Base-by-base conservation (phyloP, 1,140 invertebrate species). In the Pogonomyrmex barbatus region DNA sequence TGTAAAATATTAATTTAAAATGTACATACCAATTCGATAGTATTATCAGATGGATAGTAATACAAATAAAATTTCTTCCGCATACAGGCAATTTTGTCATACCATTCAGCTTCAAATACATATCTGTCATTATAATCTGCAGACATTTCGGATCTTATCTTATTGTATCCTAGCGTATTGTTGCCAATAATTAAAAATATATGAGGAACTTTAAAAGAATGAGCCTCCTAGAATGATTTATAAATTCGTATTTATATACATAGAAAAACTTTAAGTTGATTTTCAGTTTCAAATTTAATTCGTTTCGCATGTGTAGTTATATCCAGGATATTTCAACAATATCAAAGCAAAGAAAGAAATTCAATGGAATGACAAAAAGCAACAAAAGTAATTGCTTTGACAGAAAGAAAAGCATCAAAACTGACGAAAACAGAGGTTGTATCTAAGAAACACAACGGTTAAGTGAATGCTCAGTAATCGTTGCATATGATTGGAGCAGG, bases 101-200 rank as follows among this genome's bases (percentile, higher is more conserved):
- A 98, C 98, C 98, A 98, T 94, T 98, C 97, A 30, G 97, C 97
- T 87, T 97, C 95, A 95, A 98, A 98, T 17, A 93, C 87, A 90
- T 94, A 94, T 78, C 90, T 93, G 79, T 95, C 93, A 24, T 52
- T 67, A 45, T 86, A 85, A 70, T 91, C 91, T 9, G 63, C 9
- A 2, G 92, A 88, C 92, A 94, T 94, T 87, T 87, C 36, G 10
- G n/a, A 14, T 12, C 52, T 62, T 81, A 10, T 50, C 24, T 24
- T 24, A 24, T 24, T 24, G 14, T 70, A 45, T 70, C 3, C 30
- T 36, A 47, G 14, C 2, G 45, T 54, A 39, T 50, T 75, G 47
- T 50, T 63, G 2, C n/a, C 1, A 54, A 68, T 58, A 54, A 52
- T 17, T 30, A 30, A 30, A 30, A 39, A 54, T 42, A 33, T 65